Evolutionary conservation across 2,113 vertebrate genomes (phyloP).

Genomic region (Marmota flaviventris): DNA sequence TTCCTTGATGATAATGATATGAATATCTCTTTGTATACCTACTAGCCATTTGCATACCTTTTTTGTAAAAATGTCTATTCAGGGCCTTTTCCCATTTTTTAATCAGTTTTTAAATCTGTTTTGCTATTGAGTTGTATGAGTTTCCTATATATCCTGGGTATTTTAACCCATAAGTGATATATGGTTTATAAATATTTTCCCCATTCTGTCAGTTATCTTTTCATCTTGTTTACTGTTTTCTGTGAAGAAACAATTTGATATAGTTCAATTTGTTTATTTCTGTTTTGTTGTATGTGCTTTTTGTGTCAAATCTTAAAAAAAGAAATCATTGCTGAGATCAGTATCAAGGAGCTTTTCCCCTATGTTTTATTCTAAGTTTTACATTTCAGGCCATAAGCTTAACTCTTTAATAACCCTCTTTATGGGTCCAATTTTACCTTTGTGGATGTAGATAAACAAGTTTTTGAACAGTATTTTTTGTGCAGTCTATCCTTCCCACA

Average conservation of each 20-base stretch:
- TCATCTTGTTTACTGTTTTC: not conserved
- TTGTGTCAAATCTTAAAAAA: not conserved
- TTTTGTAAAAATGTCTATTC: not conserved
- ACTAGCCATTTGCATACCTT: not conserved
- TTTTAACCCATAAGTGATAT: not conserved
- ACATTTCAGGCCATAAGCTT: not conserved
- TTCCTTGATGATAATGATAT: not conserved
- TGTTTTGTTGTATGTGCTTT: not conserved
- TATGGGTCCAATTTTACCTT: not conserved
- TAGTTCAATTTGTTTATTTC: not conserved
- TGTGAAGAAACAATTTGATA: not conserved
- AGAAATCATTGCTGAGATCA: not conserved
- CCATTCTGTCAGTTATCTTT: not conserved
- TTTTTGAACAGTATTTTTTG: not conserved
- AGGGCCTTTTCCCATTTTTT: not conserved
- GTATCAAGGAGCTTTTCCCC: not conserved
- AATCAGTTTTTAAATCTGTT: not conserved
- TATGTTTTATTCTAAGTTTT: not conserved
- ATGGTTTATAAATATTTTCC: not conserved
- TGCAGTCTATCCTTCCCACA: not conserved
- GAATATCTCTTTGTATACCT: not conserved
- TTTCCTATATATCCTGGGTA: not conserved
- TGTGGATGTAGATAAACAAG: not conserved
- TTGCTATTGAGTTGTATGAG: not conserved
- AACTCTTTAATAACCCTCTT: not conserved